Evolutionary conservation across 2,888 invertebrate species (phyloP), one percentile per base, ranked within the genome.

Genomic region (Eristalis intricaria): DNA sequence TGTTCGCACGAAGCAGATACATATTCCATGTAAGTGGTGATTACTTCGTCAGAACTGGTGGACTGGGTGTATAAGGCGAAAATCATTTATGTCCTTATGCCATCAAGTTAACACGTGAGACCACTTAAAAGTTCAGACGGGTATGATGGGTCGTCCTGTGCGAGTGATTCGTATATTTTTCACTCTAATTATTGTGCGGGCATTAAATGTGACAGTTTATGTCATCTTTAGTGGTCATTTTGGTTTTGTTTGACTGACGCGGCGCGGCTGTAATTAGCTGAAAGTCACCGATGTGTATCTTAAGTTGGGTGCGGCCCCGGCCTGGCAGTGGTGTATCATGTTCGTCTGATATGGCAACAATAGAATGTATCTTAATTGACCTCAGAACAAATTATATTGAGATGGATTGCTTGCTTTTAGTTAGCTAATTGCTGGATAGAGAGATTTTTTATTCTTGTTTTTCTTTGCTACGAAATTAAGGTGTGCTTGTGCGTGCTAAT

Each of bases 161-260:
- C 58, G 68, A 73, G 61, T 60, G 81, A 58, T 75, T 79, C 60
- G 70, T 79, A 60, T 74, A 19, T 69, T 74, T 56, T 66, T 76
- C 50, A 74, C 83, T 83, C 83, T 78, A 83, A 86, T 79, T 83
- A 75, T 66, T 74, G 43, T 75, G 26, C 60, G 60, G 60, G 23
- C 15, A 78, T 83, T 86, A 83, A 83, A 86, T 69, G 86, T 83
- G 83, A 86, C 83, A 83, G 78, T 79, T 83, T 79, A 63, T 65
- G 86, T 86, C 83, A 86, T 86, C 78, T 75, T 86, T 78, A 83
- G 75, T 78, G 86, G 74, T 83, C 83, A 43, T 78, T 82, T 85
- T 77, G 69, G 23, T 63, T 43, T 66, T 19, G 32, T 23, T 61
- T 66, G 22, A n/a, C 23, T 15, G 32, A n/a, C 43, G 66, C 68